These are phyloP conservation scores for zebrafish (Danio rerio) DNA, from an alignment of 2,113 vertebrate genomes.

Conservation along the genomic window GRCz12tu NC_133188.1:35273501-35274000, in stretches of 20 bases:
- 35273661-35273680: constrained; percentile 82
- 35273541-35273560: neutral
- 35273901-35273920: too few species aligned
- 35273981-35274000: too few species aligned
- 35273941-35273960: too few species aligned
- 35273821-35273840: neutral
- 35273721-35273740: constrained; percentile 92
- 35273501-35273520: neutral
- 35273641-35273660: constrained; percentile 93
- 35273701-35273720: constrained; percentile 80
- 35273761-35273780: constrained; percentile 94
- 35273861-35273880: too few species aligned
- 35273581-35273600: constrained; percentile 92
- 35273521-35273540: neutral
- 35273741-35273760: constrained; percentile 94
- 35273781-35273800: constrained; percentile 83
- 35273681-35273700: constrained; percentile 61
- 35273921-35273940: too few species aligned
- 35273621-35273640: constrained; percentile 88
- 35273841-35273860: neutral
- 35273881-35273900: too few species aligned
- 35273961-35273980: too few species aligned
- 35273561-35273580: too few species aligned
- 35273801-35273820: constrained; percentile 80
- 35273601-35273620: constrained; percentile 96